phyloP scores from a whole-genome alignment of 2,888 invertebrate species.

The Nycteola revayana region DNA sequence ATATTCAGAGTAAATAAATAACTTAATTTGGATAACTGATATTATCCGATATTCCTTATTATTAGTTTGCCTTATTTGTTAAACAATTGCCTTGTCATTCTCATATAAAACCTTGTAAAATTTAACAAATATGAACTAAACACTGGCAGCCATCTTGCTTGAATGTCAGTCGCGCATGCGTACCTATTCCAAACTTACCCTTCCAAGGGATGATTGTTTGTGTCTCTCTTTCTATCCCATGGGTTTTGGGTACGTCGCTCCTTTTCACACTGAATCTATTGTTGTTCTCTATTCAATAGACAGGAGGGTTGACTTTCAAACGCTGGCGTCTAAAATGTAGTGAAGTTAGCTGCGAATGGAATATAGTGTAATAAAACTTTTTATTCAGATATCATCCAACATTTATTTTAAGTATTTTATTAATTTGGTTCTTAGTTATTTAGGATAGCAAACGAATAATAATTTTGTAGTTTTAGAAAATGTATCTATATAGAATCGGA shows the following conservation, averaged over 20 bases:
- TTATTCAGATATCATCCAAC: no score
- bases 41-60: no score
- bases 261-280: slow-evolving; percentile 43
- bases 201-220: slow-evolving; percentile 53
- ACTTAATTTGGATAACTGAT: no score
- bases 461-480: no score
- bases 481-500: no score
- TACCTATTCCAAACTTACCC: slow-evolving; percentile 45
- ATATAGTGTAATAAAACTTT: background rate
- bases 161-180: slow-evolving; percentile 65
- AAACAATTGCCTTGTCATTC: no score
- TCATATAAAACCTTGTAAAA: slow-evolving; percentile 22
- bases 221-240: slow-evolving; percentile 39
- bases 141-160: slow-evolving; percentile 71
- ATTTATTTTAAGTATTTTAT: no score
- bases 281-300: slow-evolving; percentile 58
- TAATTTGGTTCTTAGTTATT: no score
- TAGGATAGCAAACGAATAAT: no score
- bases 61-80: no score
- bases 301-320: slow-evolving; percentile 58
- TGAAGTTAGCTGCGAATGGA: slow-evolving; percentile 53
- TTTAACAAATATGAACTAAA: slow-evolving; percentile 44
- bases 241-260: slow-evolving; percentile 22
- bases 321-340: slow-evolving; percentile 34
- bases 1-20: no score